phyloP scores from a whole-genome alignment of 2,113 vertebrate species.

The Pheucticus melanocephalus region DNA sequence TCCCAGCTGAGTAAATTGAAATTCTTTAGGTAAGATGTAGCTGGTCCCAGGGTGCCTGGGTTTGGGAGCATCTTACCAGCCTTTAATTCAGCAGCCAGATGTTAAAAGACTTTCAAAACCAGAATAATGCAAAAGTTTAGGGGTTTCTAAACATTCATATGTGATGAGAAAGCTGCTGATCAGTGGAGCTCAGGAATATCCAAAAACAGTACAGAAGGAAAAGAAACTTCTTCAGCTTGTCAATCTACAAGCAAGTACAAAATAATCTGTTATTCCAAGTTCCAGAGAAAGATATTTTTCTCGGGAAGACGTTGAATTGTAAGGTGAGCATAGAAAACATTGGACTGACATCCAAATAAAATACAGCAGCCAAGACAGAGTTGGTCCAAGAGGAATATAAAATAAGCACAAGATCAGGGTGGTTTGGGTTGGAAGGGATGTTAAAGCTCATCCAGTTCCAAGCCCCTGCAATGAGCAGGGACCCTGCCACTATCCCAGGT shows the following conservation, averaged over 20 bases:
- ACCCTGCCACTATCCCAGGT: accelerated
- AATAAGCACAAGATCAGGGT: not conserved
- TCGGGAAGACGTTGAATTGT: not conserved
- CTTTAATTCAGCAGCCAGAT: not conserved
- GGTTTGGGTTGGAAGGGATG: not conserved
- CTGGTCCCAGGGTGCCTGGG: not conserved
- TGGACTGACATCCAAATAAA: not conserved
- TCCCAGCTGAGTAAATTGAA: not conserved
- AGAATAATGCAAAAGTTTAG: not conserved
- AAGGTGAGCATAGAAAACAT: not conserved
- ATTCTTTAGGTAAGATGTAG: not conserved
- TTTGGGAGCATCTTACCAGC: not conserved
- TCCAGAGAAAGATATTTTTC: not conserved
- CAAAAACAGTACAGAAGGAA: not conserved
- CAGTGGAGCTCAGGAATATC: not conserved
- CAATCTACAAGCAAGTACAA: not conserved
- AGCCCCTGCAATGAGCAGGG: not conserved
- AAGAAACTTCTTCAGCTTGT: not conserved
- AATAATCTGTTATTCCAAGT: not conserved
- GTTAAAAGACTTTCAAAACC: not conserved
- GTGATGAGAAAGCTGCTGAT: not conserved
- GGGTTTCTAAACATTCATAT: not conserved
- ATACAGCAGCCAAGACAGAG: not conserved
- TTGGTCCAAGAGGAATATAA: not conserved
- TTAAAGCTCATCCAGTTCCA: not conserved